A percentile compares a stretch with the other conserved stretches of the same genome.
Evolutionary conservation across 1,140 invertebrate species (phyloP).

Genomic region (Achroia grisella): DNA sequence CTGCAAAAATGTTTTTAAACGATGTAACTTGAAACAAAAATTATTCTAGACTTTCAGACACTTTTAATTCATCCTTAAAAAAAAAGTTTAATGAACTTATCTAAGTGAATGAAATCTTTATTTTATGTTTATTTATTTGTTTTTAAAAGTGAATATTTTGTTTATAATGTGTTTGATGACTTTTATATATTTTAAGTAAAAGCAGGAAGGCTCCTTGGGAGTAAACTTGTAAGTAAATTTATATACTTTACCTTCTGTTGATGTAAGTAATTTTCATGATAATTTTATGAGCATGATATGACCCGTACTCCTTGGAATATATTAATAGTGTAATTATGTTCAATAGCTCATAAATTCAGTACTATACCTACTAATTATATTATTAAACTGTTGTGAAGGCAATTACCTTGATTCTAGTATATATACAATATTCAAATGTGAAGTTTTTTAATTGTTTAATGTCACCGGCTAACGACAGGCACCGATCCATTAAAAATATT

Average conservation of each 20-base stretch:
- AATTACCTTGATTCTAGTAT: neutral
- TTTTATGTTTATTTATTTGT: conserved; percentile 4
- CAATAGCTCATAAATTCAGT: neutral
- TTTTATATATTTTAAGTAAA: neutral
- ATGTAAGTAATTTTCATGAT: conserved; percentile 4
- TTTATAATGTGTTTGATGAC: conserved; percentile 1
- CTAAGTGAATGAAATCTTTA: conserved; percentile 2
- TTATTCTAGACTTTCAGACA: neutral
- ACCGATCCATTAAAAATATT: no score
- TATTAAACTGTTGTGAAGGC: neutral
- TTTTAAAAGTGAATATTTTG: conserved; percentile 23
- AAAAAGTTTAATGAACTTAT: conserved; percentile 10
- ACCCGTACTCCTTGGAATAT: conserved; percentile 30
- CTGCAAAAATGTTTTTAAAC: conserved; percentile 13
- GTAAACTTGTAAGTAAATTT: conserved; percentile 28
- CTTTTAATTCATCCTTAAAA: neutral
- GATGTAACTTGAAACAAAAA: conserved; percentile 15
- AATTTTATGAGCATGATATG: conserved; percentile 27
- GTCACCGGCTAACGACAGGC: no score
- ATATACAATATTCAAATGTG: conserved; percentile 1
- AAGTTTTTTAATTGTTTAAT: no score
- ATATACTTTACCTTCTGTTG: conserved; percentile 7
- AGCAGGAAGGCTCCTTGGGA: neutral
- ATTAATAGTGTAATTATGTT: conserved; percentile 1
- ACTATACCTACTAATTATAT: neutral